Base-by-base conservation (phyloP, 2,113 vertebrate species). In the Maylandia zebra region DNA sequence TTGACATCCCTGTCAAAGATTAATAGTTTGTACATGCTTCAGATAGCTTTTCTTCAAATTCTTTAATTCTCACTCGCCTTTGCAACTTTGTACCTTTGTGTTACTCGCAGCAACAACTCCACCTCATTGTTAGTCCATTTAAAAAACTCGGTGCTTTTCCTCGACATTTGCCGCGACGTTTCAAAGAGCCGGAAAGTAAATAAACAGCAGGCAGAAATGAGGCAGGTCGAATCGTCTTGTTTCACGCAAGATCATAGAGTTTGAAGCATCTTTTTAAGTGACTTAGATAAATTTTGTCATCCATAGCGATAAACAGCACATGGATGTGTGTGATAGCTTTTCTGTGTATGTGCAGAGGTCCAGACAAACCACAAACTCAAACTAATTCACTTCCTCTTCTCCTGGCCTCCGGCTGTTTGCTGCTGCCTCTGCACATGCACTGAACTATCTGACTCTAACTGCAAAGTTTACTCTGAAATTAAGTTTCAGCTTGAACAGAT, bases 151-250 rank as follows among this genome's bases (percentile, higher is more conserved):
- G 6, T 56, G 53, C 53, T 56, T 56, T 56, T 56, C 6, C 53
- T 56, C 0, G 4, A 56, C 53, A 24, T 56, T 55, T 56, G 27
- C 27, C 1, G 1, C 13, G 0, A 0, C 1, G 8, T 59, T 59
- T 59, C 56, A 59, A 59, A 59, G 56, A 59, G 56, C 56, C 0
- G 1, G 56, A 59, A 59, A 30, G 56, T 59, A 59, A 59, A 30
- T 59, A 59, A 59, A 59, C 13, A 1, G 56, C 56, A 30, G 24
- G 3, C 56, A 59, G 56, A 30, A 30, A 30, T 30, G 1, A 59
- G 56, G 24, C 24, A 30, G 56, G 7, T 1, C 2, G 24, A 57
- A 57, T 30, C 2, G 3, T 57, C 4, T 57, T 57, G 55, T 59
- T 59, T 59, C 56, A 30, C 13, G 3, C 56, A 59, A 57, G 32